These are phyloP conservation scores for Bettongia penicillata DNA, from an alignment of 2,113 vertebrate genomes.

Conservation along the genomic window DNA sequence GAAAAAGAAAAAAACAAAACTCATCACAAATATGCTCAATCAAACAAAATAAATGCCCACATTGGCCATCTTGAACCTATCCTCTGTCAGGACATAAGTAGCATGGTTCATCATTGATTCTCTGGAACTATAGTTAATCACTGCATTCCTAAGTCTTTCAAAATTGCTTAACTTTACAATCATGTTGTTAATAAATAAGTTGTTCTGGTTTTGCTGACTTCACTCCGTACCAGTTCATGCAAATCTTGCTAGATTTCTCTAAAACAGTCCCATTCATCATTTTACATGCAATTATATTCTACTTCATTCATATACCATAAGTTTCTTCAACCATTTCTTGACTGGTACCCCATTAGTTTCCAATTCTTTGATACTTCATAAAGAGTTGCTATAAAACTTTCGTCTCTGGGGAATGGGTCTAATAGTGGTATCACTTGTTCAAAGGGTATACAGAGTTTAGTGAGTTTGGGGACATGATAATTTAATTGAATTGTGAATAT, in stretches of 20 bases:
- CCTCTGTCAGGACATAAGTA: neutral
- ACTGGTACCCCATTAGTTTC: neutral
- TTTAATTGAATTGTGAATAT: neutral
- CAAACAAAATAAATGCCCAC: neutral
- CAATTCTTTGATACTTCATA: neutral
- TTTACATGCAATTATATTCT: neutral
- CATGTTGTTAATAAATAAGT: neutral
- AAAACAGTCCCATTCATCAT: neutral
- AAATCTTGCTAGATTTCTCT: neutral
- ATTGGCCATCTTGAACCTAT: neutral
- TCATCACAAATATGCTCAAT: neutral
- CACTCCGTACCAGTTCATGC: neutral
- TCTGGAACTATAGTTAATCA: neutral
- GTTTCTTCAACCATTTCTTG: neutral
- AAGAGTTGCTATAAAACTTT: neutral
- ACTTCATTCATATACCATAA: neutral
- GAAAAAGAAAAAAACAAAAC: neutral
- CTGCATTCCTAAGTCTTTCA: neutral
- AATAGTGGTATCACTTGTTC: neutral
- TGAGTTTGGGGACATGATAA: neutral
- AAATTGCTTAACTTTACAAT: neutral
- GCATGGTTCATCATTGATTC: neutral
- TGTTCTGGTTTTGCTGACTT: neutral
- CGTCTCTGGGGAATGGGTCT: neutral
- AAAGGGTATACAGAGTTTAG: neutral